Conservation (phyloP, 1,140 invertebrate species). For the Drosophila kikkawai region DNA sequence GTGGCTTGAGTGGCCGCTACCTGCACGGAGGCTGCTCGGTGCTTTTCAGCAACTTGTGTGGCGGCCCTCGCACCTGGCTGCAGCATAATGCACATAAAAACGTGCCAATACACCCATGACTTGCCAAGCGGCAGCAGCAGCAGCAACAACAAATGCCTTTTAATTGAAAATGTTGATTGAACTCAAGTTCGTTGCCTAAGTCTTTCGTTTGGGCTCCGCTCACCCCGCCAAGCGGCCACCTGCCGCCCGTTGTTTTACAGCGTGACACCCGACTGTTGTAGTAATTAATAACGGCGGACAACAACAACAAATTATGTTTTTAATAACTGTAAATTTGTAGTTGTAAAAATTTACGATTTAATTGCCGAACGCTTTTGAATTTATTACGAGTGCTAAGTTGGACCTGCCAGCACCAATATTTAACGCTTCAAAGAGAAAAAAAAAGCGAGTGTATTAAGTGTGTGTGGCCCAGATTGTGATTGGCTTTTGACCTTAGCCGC, state of each 20-base stretch:
- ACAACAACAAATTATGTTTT: slow-evolving; percentile 82
- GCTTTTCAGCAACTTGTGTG: slow-evolving; percentile 30
- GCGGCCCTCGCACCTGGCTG: slow-evolving; percentile 56
- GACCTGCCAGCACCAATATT: slow-evolving; percentile 37
- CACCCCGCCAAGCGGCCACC: slow-evolving; percentile 4
- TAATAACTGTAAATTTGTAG: slow-evolving; percentile 84
- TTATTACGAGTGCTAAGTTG: slow-evolving; percentile 74
- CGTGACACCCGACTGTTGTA: slow-evolving; percentile 80
- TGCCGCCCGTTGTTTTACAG: slow-evolving; percentile 59
- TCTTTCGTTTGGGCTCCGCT: slow-evolving; percentile 69
- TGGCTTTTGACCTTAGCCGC: slow-evolving; percentile 50
- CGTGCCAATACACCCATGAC: slow-evolving; percentile 76
- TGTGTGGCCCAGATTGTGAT: slow-evolving; percentile 31
- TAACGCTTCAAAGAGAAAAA: slow-evolving; percentile 26
- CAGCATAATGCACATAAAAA: slow-evolving; percentile 62
- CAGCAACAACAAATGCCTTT: slow-evolving; percentile 65
- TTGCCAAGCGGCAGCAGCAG: slow-evolving; percentile 50
- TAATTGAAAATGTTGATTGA: slow-evolving; percentile 83
- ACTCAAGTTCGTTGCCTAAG: slow-evolving; percentile 81
- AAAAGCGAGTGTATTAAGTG: slow-evolving; percentile 4
- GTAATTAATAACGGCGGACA: slow-evolving; percentile 79
- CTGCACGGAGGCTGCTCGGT: background rate
- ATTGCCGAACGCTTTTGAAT: slow-evolving; percentile 75
- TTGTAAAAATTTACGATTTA: slow-evolving; percentile 83
- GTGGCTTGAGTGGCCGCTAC: slow-evolving; percentile 13